A percentile compares a stretch with the other conserved stretches of the same genome.
These are phyloP conservation scores for Drosophila parthenogenetica DNA, from an alignment of 2,888 invertebrate species.

Conservation along the genomic window DNA sequence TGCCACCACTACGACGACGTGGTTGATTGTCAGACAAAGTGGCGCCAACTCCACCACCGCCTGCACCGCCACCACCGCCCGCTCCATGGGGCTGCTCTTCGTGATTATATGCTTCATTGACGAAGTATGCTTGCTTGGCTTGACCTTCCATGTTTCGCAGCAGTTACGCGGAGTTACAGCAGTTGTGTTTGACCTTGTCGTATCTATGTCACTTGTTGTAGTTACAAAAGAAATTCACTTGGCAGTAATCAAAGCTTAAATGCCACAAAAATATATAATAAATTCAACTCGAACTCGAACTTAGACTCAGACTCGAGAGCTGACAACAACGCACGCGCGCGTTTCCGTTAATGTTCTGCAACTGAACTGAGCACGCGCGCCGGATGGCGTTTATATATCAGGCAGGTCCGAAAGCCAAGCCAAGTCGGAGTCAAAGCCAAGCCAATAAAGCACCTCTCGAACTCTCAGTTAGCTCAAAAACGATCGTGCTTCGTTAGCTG, in stretches of 20 bases:
- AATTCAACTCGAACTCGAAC: neutral
- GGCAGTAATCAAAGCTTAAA: conserved; percentile 19
- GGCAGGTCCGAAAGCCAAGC: conserved; percentile 3
- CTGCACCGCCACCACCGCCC: conserved; percentile 36
- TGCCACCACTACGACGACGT: conserved; percentile 80
- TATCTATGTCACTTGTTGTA: conserved; percentile 61
- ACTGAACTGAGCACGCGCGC: conserved; percentile 77
- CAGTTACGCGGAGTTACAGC: neutral
- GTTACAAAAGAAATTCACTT: conserved; percentile 66
- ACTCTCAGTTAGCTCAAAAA: conserved; percentile 2
- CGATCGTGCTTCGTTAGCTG: conserved; percentile 53
- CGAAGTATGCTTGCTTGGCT: conserved; percentile 76
- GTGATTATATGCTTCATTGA: conserved; percentile 74
- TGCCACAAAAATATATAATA: conserved; percentile 10
- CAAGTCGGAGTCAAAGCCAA: neutral
- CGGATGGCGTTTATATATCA: conserved; percentile 70
- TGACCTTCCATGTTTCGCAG: conserved; percentile 66
- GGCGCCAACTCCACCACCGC: conserved; percentile 19
- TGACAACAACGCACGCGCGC: conserved; percentile 65
- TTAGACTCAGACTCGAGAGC: conserved; percentile 27
- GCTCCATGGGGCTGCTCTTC: conserved; percentile 58
- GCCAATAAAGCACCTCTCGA: conserved; percentile 4
- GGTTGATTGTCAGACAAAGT: conserved; percentile 54
- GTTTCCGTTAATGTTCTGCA: conserved; percentile 75
- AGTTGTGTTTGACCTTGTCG: conserved; percentile 35